phyloP scores from a whole-genome alignment of 2,797 vertebrate species.

The Picus viridis region DNA sequence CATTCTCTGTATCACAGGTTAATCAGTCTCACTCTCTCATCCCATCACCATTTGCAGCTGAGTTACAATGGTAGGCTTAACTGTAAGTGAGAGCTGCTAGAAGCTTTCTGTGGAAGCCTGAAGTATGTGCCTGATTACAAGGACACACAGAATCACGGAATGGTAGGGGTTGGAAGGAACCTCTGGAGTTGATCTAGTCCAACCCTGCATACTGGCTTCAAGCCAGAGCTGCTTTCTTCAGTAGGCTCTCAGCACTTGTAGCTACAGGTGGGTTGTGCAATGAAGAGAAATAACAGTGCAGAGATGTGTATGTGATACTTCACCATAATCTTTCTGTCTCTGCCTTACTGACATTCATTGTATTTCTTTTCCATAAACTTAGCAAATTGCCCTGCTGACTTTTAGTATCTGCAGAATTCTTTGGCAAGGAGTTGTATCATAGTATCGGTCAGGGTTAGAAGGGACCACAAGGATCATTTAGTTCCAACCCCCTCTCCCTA shows the following conservation, averaged over 20 bases:
- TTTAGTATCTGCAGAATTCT: neutral
- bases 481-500: no score
- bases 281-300: rapidly evolving
- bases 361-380: neutral
- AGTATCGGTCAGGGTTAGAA: no score
- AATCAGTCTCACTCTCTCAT: neutral
- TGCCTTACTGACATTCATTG: neutral
- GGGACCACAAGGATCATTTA: no score
- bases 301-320: neutral
- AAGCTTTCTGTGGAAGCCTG: neutral
- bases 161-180: neutral
- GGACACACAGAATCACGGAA: neutral
- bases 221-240: neutral
- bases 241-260: neutral
- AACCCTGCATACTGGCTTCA: neutral
- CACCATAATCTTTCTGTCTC: no score
- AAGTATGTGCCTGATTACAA: neutral
- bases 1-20: neutral
- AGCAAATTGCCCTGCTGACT: neutral
- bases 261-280: neutral
- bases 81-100: neutral
- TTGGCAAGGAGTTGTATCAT: neutral
- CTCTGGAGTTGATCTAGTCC: no score
- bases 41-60: neutral
- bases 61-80: neutral